Base-by-base conservation (phyloP, 2,888 invertebrate genomes). In the Nezara viridula region DNA sequence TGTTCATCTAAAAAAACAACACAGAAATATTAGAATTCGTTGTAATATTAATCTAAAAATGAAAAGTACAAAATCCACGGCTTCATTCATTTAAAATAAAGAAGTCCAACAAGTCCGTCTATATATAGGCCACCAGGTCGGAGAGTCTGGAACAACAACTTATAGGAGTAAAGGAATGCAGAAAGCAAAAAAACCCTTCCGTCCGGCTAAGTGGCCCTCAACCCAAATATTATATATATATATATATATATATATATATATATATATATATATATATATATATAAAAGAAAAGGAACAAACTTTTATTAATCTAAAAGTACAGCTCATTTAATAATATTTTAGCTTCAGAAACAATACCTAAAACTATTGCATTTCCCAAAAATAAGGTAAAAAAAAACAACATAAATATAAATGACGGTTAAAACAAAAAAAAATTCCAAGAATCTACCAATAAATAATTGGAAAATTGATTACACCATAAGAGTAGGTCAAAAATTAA, bases 111-210 rank as follows among this genome's bases (percentile, higher is more conserved):
- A 73, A 37, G 66, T 37, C 37, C 66, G 66, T 7, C 81, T n/a
- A 2, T 16, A 81, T 10, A n/a, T 81, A 81, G 44, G 81, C 44
- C 81, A 81, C 7, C 44, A 81, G 81, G 81, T 81, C 81, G 44
- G 24, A 12, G 81, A 44, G 81, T 81, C 81, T 81, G 81, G 10
- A 81, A 7, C 44, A n/a, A 12, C 66, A 37, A 19, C 66, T 24
- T 16, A 24, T n/a, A 81, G 12, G 81, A 44, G 14, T 14, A 12
- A 14, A 81, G 81, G 81, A 81, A 81, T 44, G 81, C 81, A 81
- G 44, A 47, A 40, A 47, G 14, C 24, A 77, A 77, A 77, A 77
- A 77, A 77, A n/a, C 14, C 14, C 60, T 73, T 73, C 32, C 66
- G 32, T 21, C 21, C 37, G 9, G 19, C 32, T 16, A 32, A 37